These are phyloP conservation scores for Cassiopea xamachana DNA, from an alignment of 30 jellyfish, hydroid and myxozoan genomes.

Conservation along the genomic window DNA sequence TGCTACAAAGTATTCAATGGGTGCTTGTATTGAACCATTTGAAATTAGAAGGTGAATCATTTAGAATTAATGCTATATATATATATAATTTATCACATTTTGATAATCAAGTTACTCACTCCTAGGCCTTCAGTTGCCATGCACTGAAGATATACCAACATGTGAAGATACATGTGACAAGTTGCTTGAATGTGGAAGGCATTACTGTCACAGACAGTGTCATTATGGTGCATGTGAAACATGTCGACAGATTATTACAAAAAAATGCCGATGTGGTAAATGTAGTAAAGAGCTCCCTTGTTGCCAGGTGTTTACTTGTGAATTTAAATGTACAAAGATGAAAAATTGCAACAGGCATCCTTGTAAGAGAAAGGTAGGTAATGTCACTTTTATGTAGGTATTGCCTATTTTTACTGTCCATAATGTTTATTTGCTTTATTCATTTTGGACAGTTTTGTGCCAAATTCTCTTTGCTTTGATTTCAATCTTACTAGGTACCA, in stretches of 20 bases:
- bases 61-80: too few species aligned
- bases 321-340: constrained; percentile 78
- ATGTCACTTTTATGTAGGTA: neutral
- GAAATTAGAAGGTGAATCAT: too few species aligned
- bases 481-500: neutral
- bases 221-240: constrained; percentile 96
- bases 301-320: constrained; percentile 79
- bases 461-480: too few species aligned
- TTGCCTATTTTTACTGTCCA: too few species aligned
- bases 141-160: constrained; percentile 85
- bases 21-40: too few species aligned
- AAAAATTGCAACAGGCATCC: constrained; percentile 90
- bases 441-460: too few species aligned
- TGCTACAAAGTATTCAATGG: too few species aligned
- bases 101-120: neutral
- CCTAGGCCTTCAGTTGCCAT: constrained; percentile 80
- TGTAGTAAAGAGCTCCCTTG: constrained; percentile 87
- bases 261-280: constrained; percentile 88
- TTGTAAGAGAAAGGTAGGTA: constrained; percentile 85
- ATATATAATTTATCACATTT: too few species aligned
- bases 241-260: constrained; percentile 81
- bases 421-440: too few species aligned
- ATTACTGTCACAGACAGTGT: constrained; percentile 82
- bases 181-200: constrained; percentile 81
- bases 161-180: constrained; percentile 94